Percentiles rank a stretch among this genome's conserved stretches.
Evolutionary conservation across 2,888 invertebrate genomes (phyloP).

Genomic region (Penaeus monodon): DNA sequence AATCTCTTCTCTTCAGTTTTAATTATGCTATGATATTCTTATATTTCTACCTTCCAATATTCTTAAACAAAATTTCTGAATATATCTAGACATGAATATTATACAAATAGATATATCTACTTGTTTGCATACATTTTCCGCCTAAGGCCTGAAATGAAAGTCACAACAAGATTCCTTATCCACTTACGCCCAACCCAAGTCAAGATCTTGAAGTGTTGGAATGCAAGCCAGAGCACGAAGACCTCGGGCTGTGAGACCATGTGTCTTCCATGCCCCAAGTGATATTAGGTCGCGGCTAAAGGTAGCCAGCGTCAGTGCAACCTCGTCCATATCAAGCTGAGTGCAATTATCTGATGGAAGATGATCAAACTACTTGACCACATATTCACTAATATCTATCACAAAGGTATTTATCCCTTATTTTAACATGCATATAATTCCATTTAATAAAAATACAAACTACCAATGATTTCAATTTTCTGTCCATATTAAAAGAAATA

Average conservation of each 20-base stretch:
- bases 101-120: no score
- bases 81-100: no score
- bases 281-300: slow-evolving; percentile 54
- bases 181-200: slow-evolving; percentile 64
- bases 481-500: background rate
- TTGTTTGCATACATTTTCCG: no score
- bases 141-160: background rate
- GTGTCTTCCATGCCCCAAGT: slow-evolving; percentile 62
- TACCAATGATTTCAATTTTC: no score
- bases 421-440: background rate
- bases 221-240: slow-evolving; percentile 59
- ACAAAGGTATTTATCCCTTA: background rate
- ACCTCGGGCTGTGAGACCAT: slow-evolving; percentile 56
- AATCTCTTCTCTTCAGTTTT: background rate
- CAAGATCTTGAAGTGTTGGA: slow-evolving; percentile 49
- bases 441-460: background rate
- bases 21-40: background rate
- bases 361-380: background rate
- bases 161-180: background rate
- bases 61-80: background rate
- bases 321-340: slow-evolving; percentile 60
- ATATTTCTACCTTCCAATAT: background rate
- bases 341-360: slow-evolving; percentile 40
- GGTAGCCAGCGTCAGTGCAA: slow-evolving; percentile 57
- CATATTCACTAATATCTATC: background rate